A percentile compares a stretch with the other conserved stretches of the same genome.
Conservation (phyloP, 2,797 vertebrate genomes). For the Pelochelys cantorii region DNA sequence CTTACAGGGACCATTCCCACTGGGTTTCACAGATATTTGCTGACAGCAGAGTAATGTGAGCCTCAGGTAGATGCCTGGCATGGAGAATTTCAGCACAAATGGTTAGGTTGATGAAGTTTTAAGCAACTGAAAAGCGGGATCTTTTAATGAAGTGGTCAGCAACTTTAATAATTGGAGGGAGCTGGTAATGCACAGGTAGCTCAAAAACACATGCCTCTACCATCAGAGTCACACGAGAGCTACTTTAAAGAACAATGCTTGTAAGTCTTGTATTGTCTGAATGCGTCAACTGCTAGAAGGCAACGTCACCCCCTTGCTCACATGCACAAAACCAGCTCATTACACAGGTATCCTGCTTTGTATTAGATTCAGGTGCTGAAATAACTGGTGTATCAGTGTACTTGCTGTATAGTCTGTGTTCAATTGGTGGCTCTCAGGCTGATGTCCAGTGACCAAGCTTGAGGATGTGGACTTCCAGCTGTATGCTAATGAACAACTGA, state of each 20-base stretch:
- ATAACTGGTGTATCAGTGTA: rapidly evolving
- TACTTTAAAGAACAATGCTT: rapidly evolving
- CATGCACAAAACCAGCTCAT: not conserved
- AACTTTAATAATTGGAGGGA: not conserved
- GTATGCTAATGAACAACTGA: not conserved
- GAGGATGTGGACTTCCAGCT: not conserved
- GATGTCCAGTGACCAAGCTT: not conserved
- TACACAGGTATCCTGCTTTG: not conserved
- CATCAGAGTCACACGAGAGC: not conserved
- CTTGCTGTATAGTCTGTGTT: not conserved
- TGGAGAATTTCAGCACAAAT: not conserved
- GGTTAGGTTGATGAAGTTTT: not conserved
- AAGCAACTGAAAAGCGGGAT: not conserved
- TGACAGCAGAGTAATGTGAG: not conserved
- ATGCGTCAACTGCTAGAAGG: not conserved
- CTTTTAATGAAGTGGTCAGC: not conserved
- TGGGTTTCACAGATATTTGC: not conserved
- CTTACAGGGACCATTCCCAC: too few species aligned
- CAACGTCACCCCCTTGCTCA: not conserved
- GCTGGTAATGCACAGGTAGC: not conserved
- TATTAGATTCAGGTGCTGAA: not conserved
- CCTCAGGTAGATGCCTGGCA: not conserved
- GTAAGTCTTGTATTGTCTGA: not conserved
- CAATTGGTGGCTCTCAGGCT: not conserved
- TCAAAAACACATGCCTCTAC: not conserved